Evolutionary conservation across 2,113 vertebrate genomes (phyloP).

Genomic region (Neodontobutis hainanensis): DNA sequence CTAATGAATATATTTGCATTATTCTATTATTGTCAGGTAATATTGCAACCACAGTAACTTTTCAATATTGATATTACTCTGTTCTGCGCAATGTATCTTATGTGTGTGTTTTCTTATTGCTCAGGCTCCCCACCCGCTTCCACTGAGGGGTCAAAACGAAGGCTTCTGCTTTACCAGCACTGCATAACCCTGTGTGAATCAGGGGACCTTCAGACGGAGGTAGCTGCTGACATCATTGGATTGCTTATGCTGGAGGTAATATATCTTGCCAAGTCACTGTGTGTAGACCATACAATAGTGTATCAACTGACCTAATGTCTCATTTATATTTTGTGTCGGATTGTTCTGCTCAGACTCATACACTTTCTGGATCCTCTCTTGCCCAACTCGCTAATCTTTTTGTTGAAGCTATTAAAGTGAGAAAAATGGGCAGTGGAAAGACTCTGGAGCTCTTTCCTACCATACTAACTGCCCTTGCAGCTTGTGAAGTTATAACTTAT

Average conservation of each 20-base stretch:
- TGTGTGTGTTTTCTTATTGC: not conserved
- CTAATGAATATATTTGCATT: too few species aligned
- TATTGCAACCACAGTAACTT: too few species aligned
- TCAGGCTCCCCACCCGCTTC: slow-evolving; percentile 86
- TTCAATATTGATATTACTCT: too few species aligned
- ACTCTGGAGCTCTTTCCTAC: slow-evolving; percentile 93
- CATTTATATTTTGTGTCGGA: not conserved
- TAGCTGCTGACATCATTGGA: slow-evolving; percentile 89
- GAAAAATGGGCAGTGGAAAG: slow-evolving; percentile 86
- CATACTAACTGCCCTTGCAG: slow-evolving; percentile 85
- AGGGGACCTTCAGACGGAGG: slow-evolving; percentile 86
- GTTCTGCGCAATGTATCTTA: too few species aligned
- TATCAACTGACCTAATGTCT: not conserved
- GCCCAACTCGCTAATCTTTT: slow-evolving; percentile 86
- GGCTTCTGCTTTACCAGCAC: slow-evolving; percentile 86
- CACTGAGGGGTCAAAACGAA: slow-evolving; percentile 80
- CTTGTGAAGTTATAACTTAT: slow-evolving; percentile 83
- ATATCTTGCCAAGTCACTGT: not conserved
- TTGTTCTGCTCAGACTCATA: slow-evolving; percentile 78
- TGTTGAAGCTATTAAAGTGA: slow-evolving; percentile 84
- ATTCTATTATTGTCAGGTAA: too few species aligned
- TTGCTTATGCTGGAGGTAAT: slow-evolving; percentile 94
- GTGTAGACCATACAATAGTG: not conserved
- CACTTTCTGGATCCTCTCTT: slow-evolving; percentile 80
- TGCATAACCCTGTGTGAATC: slow-evolving; percentile 90